A percentile compares a stretch with the other conserved stretches of the same genome.
phyloP scores from a whole-genome alignment of 2,797 vertebrate genomes.

The Poeciliopsis presidionis region DNA sequence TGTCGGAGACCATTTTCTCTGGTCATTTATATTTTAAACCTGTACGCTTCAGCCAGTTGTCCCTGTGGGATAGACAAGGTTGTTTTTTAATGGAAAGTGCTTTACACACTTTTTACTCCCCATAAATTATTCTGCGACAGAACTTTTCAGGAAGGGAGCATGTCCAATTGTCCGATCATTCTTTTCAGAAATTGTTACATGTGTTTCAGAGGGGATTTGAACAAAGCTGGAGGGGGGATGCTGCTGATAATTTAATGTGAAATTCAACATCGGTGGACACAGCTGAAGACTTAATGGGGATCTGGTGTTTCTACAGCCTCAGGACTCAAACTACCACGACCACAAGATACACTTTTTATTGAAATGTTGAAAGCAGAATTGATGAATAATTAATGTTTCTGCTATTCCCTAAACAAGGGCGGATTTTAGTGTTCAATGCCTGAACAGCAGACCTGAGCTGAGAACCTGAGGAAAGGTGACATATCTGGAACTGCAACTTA shows the following conservation, averaged over 20 bases:
- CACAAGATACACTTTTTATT: slow-evolving; percentile 51
- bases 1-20: slow-evolving; percentile 25
- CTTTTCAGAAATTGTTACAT: slow-evolving; percentile 57
- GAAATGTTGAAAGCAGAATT: slow-evolving; percentile 41
- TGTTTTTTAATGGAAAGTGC: slow-evolving; percentile 60
- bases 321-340: slow-evolving; percentile 42
- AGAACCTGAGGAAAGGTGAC: slow-evolving; percentile 27
- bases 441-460: slow-evolving; percentile 6
- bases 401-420: slow-evolving; percentile 33
- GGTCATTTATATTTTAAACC: slow-evolving; percentile 74
- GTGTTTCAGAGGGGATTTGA: slow-evolving; percentile 60
- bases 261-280: slow-evolving; percentile 50
- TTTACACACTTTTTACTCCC: slow-evolving; percentile 65
- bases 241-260: slow-evolving; percentile 51
- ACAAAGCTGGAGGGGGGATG: slow-evolving; percentile 1
- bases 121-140: slow-evolving; percentile 74
- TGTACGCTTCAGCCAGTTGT: slow-evolving; percentile 28
- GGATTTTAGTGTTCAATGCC: slow-evolving; percentile 4
- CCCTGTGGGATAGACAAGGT: slow-evolving; percentile 10
- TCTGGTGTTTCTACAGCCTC: slow-evolving; percentile 67
- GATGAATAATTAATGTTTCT: slow-evolving; percentile 68
- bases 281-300: slow-evolving; percentile 72
- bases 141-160: slow-evolving; percentile 43
- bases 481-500: slow-evolving; percentile 19
- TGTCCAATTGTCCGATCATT: slow-evolving; percentile 65